Base-by-base conservation (phyloP, 2,113 vertebrate genomes). In the Tupaia tana region DNA sequence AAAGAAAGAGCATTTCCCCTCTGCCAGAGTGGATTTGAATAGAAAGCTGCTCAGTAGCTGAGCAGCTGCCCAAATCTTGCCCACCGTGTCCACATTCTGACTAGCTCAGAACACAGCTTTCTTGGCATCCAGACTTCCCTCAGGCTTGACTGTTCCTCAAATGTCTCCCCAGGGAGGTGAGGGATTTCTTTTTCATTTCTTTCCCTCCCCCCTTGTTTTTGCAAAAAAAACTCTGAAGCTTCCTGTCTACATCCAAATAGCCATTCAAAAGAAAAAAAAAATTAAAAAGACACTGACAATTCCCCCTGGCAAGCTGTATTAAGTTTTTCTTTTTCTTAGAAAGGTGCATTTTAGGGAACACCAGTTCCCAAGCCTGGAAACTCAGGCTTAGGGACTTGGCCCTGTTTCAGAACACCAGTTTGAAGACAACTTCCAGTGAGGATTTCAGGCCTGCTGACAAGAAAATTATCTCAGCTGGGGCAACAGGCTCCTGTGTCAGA, bases 11-110 rank as follows among this genome's bases (percentile, higher is more conserved):
- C 96, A 91, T 73, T 87, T 95, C 80, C 84, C 83, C 91, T 85
- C 86, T 87, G 91, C 93, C 96, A 97, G 97, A 88, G 64, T 69
- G 75, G 29, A 52, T 75, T 91, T 86, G 96, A 97, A 73, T 61
- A 19, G 94, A 92, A 96, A 80, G 91, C 96, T 91, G 69, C 75
- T 95, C 83, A 16, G 91, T 81, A 85, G 89, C 82, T 58, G 70
- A 71, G 63, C 91, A 97, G 90, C 96, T 95, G 96, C 96, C 93
- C 58, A 0, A 7, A 61, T 70, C 7, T 20, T 93, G 97, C 95
- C 97, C 95, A 31, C 93, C 7, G 31, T 89, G 97, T 71, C 96
- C 82, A 88, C 95, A 84, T 64, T 96, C 77, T 89, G 88, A 89
- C 71, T 94, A 11, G 14, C 96, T 88, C 86, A 0, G 3, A 96